Conservation (phyloP, 2,888 invertebrate species). For the Phengaris alcon region DNA sequence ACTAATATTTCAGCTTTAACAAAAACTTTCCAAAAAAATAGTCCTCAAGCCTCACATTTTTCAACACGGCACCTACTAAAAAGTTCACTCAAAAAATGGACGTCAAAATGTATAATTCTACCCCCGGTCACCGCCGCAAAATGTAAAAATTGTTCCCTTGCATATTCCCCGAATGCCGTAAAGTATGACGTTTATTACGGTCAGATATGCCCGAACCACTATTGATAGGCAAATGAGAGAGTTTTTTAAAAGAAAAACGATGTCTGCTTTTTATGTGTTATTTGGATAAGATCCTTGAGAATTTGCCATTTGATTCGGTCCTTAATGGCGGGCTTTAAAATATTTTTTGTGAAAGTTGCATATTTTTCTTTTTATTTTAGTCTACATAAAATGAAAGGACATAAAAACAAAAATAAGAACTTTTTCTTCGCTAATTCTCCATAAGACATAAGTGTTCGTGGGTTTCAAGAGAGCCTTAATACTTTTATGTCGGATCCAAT, state of each 20-base stretch:
- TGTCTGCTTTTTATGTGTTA: slow-evolving; percentile 79
- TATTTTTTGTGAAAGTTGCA: neutral
- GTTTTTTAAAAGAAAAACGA: slow-evolving; percentile 80
- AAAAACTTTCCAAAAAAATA: neutral
- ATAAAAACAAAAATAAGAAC: no score
- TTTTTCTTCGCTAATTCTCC: no score
- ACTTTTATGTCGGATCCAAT: neutral
- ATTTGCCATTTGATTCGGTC: slow-evolving; percentile 59
- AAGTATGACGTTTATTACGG: slow-evolving; percentile 80
- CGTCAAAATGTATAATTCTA: slow-evolving; percentile 63
- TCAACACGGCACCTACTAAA: slow-evolving; percentile 49
- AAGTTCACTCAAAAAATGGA: slow-evolving; percentile 68
- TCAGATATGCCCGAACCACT: slow-evolving; percentile 79
- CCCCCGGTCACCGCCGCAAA: slow-evolving; percentile 74
- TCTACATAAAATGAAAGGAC: neutral
- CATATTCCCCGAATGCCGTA: slow-evolving; percentile 78
- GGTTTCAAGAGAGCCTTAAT: no score
- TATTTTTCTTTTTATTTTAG: neutral
- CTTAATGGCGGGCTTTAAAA: slow-evolving; percentile 53
- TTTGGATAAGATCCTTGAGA: slow-evolving; percentile 71
- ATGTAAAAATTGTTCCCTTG: slow-evolving; percentile 78
- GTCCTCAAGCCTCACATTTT: slow-evolving; percentile 2
- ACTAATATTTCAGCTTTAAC: neutral
- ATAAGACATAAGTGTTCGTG: no score
- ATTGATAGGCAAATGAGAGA: slow-evolving; percentile 80